A percentile compares a stretch with the other conserved stretches of the same genome.
Evolutionary conservation across 2,113 vertebrate genomes (phyloP).

Genomic region (Phainopepla nitens): DNA sequence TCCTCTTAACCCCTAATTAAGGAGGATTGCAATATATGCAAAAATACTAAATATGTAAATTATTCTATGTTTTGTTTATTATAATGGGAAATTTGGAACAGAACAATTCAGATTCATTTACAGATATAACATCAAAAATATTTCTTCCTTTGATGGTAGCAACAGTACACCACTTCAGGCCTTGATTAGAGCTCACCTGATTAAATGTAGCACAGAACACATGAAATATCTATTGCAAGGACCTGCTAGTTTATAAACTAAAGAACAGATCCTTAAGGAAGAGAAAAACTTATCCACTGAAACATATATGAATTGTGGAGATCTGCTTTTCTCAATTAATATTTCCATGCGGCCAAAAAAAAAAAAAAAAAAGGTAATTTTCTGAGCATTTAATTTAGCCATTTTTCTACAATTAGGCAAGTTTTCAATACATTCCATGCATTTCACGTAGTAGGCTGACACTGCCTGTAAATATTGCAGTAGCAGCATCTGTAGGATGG

Average conservation of each 20-base stretch:
- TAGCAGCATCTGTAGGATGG: background rate
- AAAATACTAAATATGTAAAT: background rate
- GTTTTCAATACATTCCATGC: background rate
- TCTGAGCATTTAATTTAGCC: background rate
- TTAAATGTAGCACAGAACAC: background rate
- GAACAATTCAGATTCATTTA: background rate
- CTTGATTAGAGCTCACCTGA: background rate
- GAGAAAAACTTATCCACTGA: background rate
- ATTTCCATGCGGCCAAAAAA: background rate
- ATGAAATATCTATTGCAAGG: background rate
- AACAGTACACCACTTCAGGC: background rate
- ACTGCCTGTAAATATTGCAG: background rate
- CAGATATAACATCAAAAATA: slow-evolving; percentile 6
- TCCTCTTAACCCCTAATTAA: background rate
- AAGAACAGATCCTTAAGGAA: background rate
- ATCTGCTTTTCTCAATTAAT: background rate
- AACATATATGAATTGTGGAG: background rate
- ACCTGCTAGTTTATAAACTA: background rate
- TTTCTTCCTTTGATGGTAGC: background rate
- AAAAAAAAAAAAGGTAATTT: background rate
- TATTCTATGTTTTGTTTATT: background rate
- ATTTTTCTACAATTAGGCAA: background rate
- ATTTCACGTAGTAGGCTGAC: background rate
- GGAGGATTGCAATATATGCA: background rate
- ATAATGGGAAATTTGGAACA: background rate